A percentile compares a stretch with the other conserved stretches of the same genome.
Conservation (phyloP, 2,113 vertebrate species). For the Cyanoramphus novaezelandiae region DNA sequence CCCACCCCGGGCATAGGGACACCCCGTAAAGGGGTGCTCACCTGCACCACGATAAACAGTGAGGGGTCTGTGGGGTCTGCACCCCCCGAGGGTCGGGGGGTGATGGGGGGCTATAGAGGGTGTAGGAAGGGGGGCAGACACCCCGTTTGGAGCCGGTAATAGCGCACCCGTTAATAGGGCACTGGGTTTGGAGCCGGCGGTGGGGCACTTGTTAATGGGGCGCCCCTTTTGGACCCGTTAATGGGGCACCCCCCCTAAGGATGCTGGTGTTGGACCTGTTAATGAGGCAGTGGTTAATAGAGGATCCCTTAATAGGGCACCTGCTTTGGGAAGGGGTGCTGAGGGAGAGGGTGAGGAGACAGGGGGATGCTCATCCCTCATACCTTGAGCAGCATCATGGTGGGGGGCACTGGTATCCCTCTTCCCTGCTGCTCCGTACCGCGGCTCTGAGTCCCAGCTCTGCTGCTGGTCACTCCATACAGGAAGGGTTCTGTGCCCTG, state of each 20-base stretch:
- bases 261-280: neutral
- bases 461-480: neutral
- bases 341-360: rapidly evolving
- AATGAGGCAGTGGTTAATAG: neutral
- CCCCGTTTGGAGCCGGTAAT: neutral
- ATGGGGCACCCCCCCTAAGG: neutral
- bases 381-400: neutral
- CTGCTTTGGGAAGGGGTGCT: neutral
- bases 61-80: no score
- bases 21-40: neutral
- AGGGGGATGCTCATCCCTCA: rapidly evolving
- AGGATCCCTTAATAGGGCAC: neutral
- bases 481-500: neutral
- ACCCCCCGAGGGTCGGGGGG: neutral
- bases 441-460: neutral
- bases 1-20: neutral
- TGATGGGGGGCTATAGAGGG: neutral
- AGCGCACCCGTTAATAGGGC: neutral
- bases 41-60: neutral
- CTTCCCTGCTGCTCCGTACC: neutral
- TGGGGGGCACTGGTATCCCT: neutral
- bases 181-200: neutral
- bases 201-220: neutral
- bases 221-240: neutral
- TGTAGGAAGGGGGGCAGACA: neutral